Evolutionary conservation across 2,113 vertebrate genomes (phyloP), one percentile per base, ranked within the genome.

Genomic region (Oncorhynchus nerka): DNA sequence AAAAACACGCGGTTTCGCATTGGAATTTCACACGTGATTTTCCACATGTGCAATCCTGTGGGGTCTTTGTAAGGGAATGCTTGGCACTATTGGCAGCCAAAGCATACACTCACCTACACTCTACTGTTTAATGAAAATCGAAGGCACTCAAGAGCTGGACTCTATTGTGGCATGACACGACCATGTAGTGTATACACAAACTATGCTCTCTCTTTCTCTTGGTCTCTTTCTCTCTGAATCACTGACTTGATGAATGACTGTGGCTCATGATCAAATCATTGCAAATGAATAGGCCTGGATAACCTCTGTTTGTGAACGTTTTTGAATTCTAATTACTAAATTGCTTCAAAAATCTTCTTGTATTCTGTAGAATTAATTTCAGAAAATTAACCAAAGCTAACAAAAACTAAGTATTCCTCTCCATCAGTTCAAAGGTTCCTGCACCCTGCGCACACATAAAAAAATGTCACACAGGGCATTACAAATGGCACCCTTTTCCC

Each of bases 111-210:
- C 32, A 19, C 16, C 49, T 64, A 57, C 9, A 24, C 69, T 71
- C 32, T 39, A 12, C 19, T n/a, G 12, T 73, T 13, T 68, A 66
- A 39, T 68, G 71, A 59, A 78, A 74, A 61, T 61, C 11, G 49
- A 51, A 15, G 13, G 11, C 57, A 61, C 16, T 19, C n/a, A 20
- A 61, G 57, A 9, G 57, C 12, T 61, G n/a, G 20, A 61, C 57
- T 61, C 57, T 13, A 51, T 51, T 51, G 15, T 15, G 49, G 49
- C 15, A 15, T 61, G 16, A n/a, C 57, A 61, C 57, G 15, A 61
- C 16, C 20, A 19, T 15, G 57, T 20, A 55, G 2, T 55, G 20
- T 5, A 61, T n/a, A 22, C 49, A 51, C 49, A 51, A 51, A 51
- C 49, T 8, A 51, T 51, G 49, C 49, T 51, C 49, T 51, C 15